Conservation (phyloP, 2,888 invertebrate genomes). For the Nomada ferruginata region DNA sequence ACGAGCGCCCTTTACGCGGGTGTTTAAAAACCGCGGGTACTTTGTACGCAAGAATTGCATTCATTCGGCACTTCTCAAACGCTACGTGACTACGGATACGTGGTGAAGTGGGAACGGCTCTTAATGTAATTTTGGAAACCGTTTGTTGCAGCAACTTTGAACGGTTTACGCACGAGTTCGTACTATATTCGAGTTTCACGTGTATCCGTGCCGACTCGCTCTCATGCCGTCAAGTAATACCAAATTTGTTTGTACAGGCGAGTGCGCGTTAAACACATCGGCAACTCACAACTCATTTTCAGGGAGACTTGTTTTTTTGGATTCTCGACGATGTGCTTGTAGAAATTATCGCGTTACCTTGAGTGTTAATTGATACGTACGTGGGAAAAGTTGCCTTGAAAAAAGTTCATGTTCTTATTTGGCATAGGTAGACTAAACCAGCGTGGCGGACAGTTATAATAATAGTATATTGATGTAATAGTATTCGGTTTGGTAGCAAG, state of each 20-base stretch:
- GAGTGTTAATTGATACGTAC: background rate
- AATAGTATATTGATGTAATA: too few species aligned
- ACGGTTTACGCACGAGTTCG: conserved; percentile 46
- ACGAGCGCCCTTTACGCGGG: conserved; percentile 50
- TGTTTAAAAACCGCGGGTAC: conserved; percentile 61
- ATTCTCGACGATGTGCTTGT: background rate
- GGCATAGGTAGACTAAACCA: too few species aligned
- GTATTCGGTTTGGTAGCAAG: too few species aligned
- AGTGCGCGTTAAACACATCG: conserved; percentile 29
- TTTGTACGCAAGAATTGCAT: conserved; percentile 62
- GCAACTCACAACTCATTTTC: background rate
- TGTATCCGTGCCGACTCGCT: background rate
- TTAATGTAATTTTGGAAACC: conserved; percentile 58
- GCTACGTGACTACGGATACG: conserved; percentile 56
- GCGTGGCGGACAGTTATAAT: too few species aligned
- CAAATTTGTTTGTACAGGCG: conserved; percentile 34
- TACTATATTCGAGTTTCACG: conserved; percentile 9
- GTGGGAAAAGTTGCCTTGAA: background rate
- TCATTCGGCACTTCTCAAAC: conserved; percentile 57
- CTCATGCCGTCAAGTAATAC: conserved; percentile 8
- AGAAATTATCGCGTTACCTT: background rate
- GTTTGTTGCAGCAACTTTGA: conserved; percentile 55
- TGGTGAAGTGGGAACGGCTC: conserved; percentile 55
- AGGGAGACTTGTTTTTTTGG: background rate
- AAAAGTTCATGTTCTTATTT: too few species aligned